A percentile compares a stretch with the other conserved stretches of the same genome.
Conservation (phyloP, 2,113 vertebrate species). For the Apus apus region DNA sequence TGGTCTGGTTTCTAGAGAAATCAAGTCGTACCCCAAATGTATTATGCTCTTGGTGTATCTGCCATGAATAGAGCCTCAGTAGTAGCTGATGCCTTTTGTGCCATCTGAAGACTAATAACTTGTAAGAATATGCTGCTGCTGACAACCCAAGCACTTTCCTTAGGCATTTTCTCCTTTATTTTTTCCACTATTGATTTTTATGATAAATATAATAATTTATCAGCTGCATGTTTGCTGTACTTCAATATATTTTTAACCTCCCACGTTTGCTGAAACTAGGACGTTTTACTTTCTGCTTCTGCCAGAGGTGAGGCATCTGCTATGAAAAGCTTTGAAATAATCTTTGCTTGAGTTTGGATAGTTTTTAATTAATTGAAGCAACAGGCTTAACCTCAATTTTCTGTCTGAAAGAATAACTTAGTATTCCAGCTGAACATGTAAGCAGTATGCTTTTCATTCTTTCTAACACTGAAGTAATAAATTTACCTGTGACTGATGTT, state of each 20-base stretch:
- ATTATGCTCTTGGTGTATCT: background rate
- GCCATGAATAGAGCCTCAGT: background rate
- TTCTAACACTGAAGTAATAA: background rate
- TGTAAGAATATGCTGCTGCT: background rate
- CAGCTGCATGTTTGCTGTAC: background rate
- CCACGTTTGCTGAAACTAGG: background rate
- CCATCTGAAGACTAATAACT: background rate
- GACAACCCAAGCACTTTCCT: background rate
- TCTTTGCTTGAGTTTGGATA: background rate
- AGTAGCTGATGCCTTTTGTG: background rate
- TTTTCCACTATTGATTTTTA: constrained; percentile 20
- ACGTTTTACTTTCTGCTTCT: background rate
- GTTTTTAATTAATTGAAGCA: constrained; percentile 17
- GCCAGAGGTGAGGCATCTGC: background rate
- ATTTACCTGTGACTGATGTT: background rate
- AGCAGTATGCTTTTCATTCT: background rate
- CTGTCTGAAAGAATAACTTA: background rate
- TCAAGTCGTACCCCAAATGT: background rate
- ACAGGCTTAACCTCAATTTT: background rate
- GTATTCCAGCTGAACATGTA: background rate
- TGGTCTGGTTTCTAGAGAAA: background rate
- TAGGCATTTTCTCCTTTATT: background rate
- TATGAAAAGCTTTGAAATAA: constrained; percentile 23
- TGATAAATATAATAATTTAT: background rate
- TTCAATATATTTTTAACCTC: background rate